A percentile compares a stretch with the other conserved stretches of the same genome.
These are phyloP conservation scores for Vidua chalybeata DNA, from an alignment of 2,113 vertebrate species.

Conservation along the genomic window DNA sequence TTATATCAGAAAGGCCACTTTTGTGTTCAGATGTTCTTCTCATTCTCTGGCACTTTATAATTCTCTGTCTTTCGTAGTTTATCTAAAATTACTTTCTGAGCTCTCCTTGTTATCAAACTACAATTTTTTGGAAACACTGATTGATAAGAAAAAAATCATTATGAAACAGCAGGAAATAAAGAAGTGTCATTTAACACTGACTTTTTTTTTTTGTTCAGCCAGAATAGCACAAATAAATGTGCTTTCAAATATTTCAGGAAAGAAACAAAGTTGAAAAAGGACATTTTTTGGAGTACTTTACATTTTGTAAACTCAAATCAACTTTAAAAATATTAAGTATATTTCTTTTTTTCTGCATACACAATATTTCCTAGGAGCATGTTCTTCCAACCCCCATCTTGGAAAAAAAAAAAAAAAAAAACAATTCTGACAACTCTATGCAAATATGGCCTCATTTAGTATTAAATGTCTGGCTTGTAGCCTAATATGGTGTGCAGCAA, in stretches of 20 bases:
- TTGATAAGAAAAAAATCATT: not conserved
- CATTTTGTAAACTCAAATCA: not conserved
- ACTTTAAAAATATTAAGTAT: not conserved
- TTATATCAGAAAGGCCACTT: not conserved
- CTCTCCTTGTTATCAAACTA: not conserved
- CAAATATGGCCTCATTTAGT: not conserved
- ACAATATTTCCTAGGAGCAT: not conserved
- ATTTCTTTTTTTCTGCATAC: not conserved
- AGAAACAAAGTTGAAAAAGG: fast-evolving
- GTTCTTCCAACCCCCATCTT: not conserved
- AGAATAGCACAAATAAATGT: not conserved
- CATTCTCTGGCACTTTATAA: not conserved
- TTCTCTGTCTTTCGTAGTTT: not conserved
- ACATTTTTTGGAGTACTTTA: not conserved
- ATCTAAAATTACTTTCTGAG: not conserved
- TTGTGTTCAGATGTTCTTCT: not conserved
- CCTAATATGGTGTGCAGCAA: not conserved
- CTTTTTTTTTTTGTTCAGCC: not conserved
- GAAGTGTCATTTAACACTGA: not conserved
- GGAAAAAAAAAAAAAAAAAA: not conserved
- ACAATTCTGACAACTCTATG: not conserved
- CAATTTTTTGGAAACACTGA: not conserved
- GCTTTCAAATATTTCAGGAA: not conserved
- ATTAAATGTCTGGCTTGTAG: not conserved
- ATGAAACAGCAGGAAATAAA: not conserved